Evolutionary conservation across 2,888 invertebrate genomes (phyloP).

Genomic region (Drosophila differens): DNA sequence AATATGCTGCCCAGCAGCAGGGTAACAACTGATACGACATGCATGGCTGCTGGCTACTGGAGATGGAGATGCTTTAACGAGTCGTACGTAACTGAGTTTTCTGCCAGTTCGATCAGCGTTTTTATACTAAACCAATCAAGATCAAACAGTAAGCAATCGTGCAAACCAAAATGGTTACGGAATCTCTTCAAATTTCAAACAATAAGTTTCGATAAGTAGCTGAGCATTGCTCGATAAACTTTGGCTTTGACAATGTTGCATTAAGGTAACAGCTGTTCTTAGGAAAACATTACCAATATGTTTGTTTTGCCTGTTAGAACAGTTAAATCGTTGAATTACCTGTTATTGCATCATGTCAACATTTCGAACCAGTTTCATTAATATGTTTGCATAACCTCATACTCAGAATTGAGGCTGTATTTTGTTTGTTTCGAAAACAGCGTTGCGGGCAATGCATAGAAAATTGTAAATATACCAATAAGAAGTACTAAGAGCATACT

Average conservation of each 20-base stretch:
- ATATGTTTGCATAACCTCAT: conserved; percentile 10
- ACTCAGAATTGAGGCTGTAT: not conserved
- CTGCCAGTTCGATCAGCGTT: not conserved
- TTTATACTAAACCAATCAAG: conserved; percentile 25
- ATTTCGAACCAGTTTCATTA: not conserved
- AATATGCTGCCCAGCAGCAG: conserved; percentile 35
- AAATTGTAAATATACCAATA: not conserved
- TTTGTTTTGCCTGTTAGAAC: conserved; percentile 16
- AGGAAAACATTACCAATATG: conserved; percentile 17
- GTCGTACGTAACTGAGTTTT: conserved; percentile 26
- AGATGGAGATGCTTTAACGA: not conserved
- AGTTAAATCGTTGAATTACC: not conserved
- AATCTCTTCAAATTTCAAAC: conserved; percentile 7
- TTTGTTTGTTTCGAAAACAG: not conserved
- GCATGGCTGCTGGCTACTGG: conserved; percentile 27
- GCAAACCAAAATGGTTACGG: not conserved
- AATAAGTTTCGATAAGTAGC: not conserved
- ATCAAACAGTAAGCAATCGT: not conserved
- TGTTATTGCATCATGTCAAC: not conserved
- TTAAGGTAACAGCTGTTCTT: conserved; percentile 38
- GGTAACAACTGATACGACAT: conserved; percentile 32
- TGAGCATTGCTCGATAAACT: conserved; percentile 5
- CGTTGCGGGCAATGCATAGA: not conserved
- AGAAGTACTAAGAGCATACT: not conserved
- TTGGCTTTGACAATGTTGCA: not conserved